phyloP scores from a whole-genome alignment of 2,797 vertebrate species.

The Peromyscus eremicus region DNA sequence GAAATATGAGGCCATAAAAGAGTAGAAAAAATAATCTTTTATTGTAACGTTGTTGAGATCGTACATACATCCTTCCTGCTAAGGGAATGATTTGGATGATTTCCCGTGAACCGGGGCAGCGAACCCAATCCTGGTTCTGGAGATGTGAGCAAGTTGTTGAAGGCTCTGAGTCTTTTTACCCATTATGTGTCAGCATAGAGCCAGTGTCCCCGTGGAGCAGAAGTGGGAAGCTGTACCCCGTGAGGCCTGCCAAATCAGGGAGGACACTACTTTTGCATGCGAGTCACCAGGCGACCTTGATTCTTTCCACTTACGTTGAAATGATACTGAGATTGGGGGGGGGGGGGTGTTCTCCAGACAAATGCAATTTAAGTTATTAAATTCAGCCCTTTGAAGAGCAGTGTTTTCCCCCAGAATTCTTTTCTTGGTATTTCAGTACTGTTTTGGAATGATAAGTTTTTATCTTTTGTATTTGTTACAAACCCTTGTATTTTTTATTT shows the following conservation, averaged over 20 bases:
- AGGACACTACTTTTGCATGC: not conserved
- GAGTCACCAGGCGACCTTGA: not conserved
- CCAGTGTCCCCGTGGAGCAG: not conserved
- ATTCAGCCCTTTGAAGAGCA: constrained; percentile 40
- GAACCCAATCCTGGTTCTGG: not conserved
- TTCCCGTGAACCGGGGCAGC: not conserved
- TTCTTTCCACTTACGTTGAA: constrained; percentile 25
- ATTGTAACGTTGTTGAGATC: not conserved
- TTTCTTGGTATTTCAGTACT: constrained; percentile 35
- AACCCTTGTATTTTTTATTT: too few species aligned
- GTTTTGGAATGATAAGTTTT: not conserved
- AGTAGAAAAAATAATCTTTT: not conserved
- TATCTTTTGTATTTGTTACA: not conserved
- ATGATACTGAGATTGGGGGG: not conserved
- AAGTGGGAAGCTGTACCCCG: not conserved
- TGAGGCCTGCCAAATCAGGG: not conserved
- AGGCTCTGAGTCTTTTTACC: not conserved
- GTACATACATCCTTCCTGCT: not conserved
- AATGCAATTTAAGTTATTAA: constrained; percentile 10
- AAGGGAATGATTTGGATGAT: not conserved
- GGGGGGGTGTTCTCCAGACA: constrained; percentile 27
- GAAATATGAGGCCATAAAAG: not conserved
- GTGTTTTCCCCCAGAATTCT: not conserved
- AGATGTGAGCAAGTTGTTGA: not conserved
- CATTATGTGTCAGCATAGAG: not conserved